These are phyloP conservation scores for Syngnathus rostellatus DNA, from an alignment of 2,797 vertebrate genomes.

Conservation along the genomic window DNA sequence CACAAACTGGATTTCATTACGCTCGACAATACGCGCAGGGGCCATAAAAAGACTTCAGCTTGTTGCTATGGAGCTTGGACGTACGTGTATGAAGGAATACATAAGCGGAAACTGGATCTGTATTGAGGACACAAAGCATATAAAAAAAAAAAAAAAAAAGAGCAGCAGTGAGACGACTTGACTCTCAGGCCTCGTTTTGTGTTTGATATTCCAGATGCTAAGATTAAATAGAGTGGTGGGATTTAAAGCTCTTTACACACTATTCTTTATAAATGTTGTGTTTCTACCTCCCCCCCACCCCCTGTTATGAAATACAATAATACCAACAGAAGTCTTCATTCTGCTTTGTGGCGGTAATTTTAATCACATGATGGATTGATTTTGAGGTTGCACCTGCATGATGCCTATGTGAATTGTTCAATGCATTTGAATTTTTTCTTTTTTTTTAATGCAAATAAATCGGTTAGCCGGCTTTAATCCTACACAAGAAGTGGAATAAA, in stretches of 20 bases:
- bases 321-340: no score
- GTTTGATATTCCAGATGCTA: slow-evolving; percentile 33
- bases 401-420: no score
- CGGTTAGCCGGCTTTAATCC: no score
- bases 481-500: no score
- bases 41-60: slow-evolving; percentile 50
- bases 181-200: slow-evolving; percentile 22
- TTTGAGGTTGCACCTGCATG: no score
- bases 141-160: slow-evolving; percentile 26
- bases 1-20: slow-evolving; percentile 53
- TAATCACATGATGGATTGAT: no score
- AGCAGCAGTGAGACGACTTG: slow-evolving; percentile 23
- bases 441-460: no score
- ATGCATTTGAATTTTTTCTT: no score
- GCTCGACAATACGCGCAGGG: slow-evolving; percentile 38
- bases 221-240: background rate
- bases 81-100: slow-evolving; percentile 43
- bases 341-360: no score
- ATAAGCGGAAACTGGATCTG: slow-evolving; percentile 50
- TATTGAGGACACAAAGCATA: slow-evolving; percentile 49
- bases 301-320: no score
- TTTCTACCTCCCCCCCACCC: no score
- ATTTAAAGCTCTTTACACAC: background rate
- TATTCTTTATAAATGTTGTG: background rate
- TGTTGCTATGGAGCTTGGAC: slow-evolving; percentile 63